Evolutionary conservation across 1,140 invertebrate genomes (phyloP), one percentile per base, ranked within the genome.

Genomic region (Lamellibrachia luymesi): DNA sequence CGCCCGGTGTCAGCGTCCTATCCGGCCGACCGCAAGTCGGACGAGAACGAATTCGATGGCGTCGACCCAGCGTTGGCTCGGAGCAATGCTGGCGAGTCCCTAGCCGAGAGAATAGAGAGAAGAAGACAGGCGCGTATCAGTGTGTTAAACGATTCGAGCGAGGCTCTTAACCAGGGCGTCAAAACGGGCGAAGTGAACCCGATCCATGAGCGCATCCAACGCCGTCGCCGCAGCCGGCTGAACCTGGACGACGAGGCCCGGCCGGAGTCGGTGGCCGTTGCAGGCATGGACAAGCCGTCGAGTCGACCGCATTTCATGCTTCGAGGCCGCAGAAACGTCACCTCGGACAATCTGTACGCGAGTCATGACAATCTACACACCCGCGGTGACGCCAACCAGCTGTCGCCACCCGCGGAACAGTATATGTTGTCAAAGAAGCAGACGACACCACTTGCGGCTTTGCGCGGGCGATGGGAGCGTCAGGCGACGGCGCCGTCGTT

Each of bases 241-340:
- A 51, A 91, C 90, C 8, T 50, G 4, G 90, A 38, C 17, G 90
- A 91, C 8, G 90, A 50, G 13, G 10, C 90, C 90, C 38, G 49
- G 27, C 90, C 13, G 10, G 50, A 91, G n/a, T 50, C 90, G 90
- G 27, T n/a, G 2, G 90, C 0, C 10, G 90, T 25, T 51, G 90
- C 17, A 51, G 27, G 25, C 25, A n/a, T 13, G 90, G 90, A 49
- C 6, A 91, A 49, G 90, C 13, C 90, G 25, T 10, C 90, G 17
- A 91, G 90, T 91, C 90, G 90, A 50, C 90, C 22, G 38, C 90
- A 80, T 17, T 80, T 80, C 64, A 80, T 80, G 64, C 64, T 80
- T 6, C 64, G 64, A 17, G 64, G 64, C 64, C 64, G 64, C 13
- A 80, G 64, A 80, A 80, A 80, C 64, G 13, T 80, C 6, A 80